phyloP scores from a whole-genome alignment of 2,797 vertebrate genomes.

The Crax fasciolata region DNA sequence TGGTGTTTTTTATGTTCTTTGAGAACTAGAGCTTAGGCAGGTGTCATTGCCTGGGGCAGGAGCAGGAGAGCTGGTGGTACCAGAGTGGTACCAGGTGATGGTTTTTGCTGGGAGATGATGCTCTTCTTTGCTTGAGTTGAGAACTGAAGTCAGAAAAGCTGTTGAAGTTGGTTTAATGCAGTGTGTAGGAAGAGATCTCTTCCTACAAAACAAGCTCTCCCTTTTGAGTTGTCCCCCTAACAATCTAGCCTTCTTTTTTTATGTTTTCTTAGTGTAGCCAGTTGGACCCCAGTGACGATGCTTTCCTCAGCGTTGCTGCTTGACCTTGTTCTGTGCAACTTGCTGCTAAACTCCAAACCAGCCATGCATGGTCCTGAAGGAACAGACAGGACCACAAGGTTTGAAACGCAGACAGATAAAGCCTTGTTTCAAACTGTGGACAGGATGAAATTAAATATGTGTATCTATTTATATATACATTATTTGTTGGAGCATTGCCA shows the following conservation, averaged over 20 bases:
- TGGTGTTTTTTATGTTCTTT: fast-evolving
- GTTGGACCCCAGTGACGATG: fast-evolving
- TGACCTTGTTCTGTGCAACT: too few species aligned
- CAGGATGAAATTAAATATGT: neutral
- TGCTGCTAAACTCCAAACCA: too few species aligned
- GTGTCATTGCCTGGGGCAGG: fast-evolving
- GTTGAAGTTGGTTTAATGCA: fast-evolving
- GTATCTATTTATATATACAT: neutral
- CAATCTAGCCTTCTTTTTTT: neutral
- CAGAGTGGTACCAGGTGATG: fast-evolving
- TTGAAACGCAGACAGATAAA: neutral
- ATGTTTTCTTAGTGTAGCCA: neutral
- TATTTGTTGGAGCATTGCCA: neutral
- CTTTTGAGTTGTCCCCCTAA: neutral
- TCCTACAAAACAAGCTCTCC: fast-evolving
- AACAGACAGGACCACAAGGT: neutral
- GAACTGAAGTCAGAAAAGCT: neutral
- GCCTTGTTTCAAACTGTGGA: neutral
- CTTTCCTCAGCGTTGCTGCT: fast-evolving
- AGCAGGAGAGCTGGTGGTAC: neutral
- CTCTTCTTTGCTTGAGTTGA: neutral
- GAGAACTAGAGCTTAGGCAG: neutral
- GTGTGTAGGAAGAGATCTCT: neutral
- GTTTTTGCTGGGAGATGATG: too few species aligned
- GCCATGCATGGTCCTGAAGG: too few species aligned